Conservation (phyloP, 2,113 vertebrate genomes). For the Pristiophorus japonicus region DNA sequence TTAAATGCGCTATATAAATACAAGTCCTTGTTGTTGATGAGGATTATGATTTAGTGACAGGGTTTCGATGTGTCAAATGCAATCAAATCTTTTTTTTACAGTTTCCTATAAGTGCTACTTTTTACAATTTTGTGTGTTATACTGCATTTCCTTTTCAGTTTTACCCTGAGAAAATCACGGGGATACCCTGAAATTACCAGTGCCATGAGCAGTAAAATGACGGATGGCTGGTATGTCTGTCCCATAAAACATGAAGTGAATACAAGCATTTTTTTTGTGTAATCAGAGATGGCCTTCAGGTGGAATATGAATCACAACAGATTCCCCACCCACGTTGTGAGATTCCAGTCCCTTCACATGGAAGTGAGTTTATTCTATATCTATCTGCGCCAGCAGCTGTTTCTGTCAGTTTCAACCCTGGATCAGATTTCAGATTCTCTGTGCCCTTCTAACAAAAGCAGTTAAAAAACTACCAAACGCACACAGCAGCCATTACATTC, state of each 20-base stretch:
- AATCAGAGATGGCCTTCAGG: neutral
- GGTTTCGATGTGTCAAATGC: neutral
- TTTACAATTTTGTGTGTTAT: neutral
- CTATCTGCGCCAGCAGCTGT: neutral
- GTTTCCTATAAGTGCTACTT: neutral
- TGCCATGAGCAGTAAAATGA: neutral
- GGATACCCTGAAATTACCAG: neutral
- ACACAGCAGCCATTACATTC: neutral
- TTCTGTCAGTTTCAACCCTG: slow-evolving; percentile 20
- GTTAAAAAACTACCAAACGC: neutral
- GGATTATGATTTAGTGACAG: too few species aligned
- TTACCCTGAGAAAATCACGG: too few species aligned
- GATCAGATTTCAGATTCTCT: slow-evolving; percentile 12
- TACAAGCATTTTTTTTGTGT: neutral
- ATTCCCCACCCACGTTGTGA: neutral
- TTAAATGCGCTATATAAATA: neutral
- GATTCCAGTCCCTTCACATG: neutral
- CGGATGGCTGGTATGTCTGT: neutral
- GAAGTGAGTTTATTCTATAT: neutral
- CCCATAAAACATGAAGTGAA: neutral
- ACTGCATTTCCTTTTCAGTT: neutral
- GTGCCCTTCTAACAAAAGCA: slow-evolving; percentile 21
- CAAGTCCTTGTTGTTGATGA: neutral
- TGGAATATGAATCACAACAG: neutral
- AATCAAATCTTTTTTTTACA: neutral